A percentile compares a stretch with the other conserved stretches of the same genome.
phyloP scores from a whole-genome alignment of 2,888 invertebrate species.

The Pristionchus japonicus region DNA sequence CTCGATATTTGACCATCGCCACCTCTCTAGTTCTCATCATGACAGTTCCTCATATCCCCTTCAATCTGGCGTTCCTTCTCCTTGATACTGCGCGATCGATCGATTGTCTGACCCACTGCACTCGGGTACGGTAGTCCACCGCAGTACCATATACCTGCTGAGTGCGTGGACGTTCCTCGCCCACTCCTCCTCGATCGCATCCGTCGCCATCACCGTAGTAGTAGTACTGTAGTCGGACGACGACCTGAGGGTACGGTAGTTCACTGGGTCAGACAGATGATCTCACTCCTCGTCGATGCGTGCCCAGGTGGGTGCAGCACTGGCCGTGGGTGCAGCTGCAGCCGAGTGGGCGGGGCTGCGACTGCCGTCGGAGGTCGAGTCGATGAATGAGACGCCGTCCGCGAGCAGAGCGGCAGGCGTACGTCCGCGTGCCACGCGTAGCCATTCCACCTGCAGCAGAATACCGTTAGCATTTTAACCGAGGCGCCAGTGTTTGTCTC shows the following conservation, averaged over 20 bases:
- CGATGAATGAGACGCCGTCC: background rate
- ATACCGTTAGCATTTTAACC: background rate
- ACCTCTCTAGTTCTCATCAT: background rate
- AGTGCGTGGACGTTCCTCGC: background rate
- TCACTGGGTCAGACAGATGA: background rate
- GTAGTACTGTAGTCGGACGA: background rate
- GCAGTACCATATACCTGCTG: background rate
- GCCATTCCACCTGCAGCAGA: background rate
- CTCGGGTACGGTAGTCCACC: too few relatives aligned
- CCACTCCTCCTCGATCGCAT: background rate
- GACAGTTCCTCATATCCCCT: constrained; percentile 25
- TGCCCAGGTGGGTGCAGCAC: background rate
- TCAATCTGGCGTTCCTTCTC: background rate
- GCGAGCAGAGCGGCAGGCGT: background rate
- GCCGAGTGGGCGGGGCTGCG: background rate
- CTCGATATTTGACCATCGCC: constrained; percentile 30
- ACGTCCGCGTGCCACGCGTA: background rate
- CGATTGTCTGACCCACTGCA: background rate
- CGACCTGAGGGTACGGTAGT: background rate
- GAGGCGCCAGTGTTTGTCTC: background rate
- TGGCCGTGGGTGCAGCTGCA: too few relatives aligned
- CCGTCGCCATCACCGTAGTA: background rate
- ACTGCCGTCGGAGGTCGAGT: background rate
- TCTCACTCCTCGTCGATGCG: background rate
- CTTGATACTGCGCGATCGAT: background rate